Evolutionary conservation across 2,888 invertebrate species (phyloP).

Genomic region (Koerneria pararmatus): DNA sequence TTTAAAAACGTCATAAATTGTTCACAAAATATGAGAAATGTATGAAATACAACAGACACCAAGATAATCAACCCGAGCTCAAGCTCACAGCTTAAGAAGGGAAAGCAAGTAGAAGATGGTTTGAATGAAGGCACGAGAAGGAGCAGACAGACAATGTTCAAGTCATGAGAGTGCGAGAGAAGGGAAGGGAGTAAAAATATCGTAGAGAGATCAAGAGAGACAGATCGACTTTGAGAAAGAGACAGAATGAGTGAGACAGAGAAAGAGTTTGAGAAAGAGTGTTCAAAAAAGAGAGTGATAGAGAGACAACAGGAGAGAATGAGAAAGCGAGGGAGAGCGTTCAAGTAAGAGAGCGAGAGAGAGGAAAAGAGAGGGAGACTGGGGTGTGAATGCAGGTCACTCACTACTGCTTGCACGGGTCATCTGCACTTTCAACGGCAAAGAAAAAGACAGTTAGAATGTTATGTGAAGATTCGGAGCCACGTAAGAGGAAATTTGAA

Average conservation of each 20-base stretch:
- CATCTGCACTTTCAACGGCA: no score
- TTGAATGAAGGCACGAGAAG: background rate
- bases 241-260: background rate
- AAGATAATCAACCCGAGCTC: no score
- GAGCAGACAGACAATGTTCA: background rate
- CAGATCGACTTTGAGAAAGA: background rate
- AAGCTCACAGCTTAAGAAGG: no score
- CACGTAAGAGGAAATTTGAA: no score
- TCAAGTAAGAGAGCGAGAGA: background rate
- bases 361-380: background rate
- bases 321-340: background rate
- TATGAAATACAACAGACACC: no score
- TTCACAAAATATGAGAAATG: no score
- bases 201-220: background rate
- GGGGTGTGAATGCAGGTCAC: no score
- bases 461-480: background rate
- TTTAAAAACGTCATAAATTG: no score
- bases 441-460: no score
- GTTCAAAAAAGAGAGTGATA: conserved; percentile 3
- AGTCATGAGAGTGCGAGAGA: background rate
- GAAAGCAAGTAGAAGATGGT: conserved; percentile 13
- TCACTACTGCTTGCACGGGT: no score
- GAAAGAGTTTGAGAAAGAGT: background rate
- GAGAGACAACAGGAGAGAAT: background rate
- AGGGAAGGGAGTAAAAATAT: no score